Percentiles rank a stretch among this genome's conserved stretches.
These are phyloP conservation scores for Lagodon rhomboides DNA, from an alignment of 2,797 vertebrate genomes.

Conservation along the genomic window DNA sequence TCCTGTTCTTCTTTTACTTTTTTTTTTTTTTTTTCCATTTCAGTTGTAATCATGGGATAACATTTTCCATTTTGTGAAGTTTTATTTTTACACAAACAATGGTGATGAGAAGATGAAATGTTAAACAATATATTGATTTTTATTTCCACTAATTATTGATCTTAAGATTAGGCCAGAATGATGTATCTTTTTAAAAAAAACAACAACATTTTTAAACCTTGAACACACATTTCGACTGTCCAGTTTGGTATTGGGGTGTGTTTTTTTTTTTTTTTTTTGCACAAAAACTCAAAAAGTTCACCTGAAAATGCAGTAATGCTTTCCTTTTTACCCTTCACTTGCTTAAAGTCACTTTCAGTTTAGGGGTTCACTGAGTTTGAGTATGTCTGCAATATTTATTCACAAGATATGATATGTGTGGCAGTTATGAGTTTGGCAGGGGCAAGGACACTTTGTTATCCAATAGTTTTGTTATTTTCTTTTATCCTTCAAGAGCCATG, in stretches of 20 bases:
- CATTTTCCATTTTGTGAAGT: slow-evolving; percentile 76
- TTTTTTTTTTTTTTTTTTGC: slow-evolving; percentile 49
- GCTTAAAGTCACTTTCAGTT: slow-evolving; percentile 82
- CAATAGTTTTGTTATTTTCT: slow-evolving; percentile 56
- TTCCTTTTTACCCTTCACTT: slow-evolving; percentile 70
- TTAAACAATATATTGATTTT: slow-evolving; percentile 74
- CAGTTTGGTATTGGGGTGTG: slow-evolving; percentile 65
- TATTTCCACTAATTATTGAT: slow-evolving; percentile 68
- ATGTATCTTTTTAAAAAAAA: slow-evolving; percentile 66
- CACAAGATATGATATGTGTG: slow-evolving; percentile 81
- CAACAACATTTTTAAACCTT: slow-evolving; percentile 53
- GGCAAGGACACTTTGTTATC: slow-evolving; percentile 78
- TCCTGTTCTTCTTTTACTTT: slow-evolving; percentile 61
- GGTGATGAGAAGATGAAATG: slow-evolving; percentile 70
- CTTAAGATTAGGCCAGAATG: slow-evolving; percentile 72
- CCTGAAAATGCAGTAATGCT: slow-evolving; percentile 82
- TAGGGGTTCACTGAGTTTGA: slow-evolving; percentile 81
- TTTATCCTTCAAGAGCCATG: slow-evolving; percentile 80
- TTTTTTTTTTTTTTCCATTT: slow-evolving; percentile 39
- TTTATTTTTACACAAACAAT: slow-evolving; percentile 76
- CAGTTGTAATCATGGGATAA: slow-evolving; percentile 80
- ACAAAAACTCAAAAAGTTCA: slow-evolving; percentile 77
- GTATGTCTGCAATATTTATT: slow-evolving; percentile 87
- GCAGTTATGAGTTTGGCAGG: slow-evolving; percentile 79
- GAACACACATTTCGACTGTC: slow-evolving; percentile 69